These are phyloP conservation scores for Aricia agestis DNA, from an alignment of 1,140 invertebrate species.

Conservation along the genomic window DNA sequence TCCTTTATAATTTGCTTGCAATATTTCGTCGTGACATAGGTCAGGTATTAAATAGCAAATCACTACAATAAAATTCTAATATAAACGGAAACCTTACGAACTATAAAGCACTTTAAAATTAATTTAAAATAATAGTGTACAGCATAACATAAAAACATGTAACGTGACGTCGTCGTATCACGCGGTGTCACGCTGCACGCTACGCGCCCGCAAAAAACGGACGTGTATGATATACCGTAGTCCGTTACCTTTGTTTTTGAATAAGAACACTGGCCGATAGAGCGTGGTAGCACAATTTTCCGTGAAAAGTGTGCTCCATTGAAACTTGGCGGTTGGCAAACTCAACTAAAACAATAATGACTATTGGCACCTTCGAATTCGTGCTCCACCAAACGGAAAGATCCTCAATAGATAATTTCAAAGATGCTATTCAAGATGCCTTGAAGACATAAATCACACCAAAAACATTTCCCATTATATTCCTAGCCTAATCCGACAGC, in stretches of 20 bases:
- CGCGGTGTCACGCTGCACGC: not conserved
- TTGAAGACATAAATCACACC: not conserved
- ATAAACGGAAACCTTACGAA: not conserved
- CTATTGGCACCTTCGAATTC: not conserved
- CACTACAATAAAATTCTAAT: not conserved
- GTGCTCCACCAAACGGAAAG: not conserved
- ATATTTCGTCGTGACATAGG: not conserved
- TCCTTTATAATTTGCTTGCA: not conserved
- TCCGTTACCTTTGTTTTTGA: conserved; percentile 8
- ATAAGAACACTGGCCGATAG: not conserved
- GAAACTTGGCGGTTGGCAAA: not conserved
- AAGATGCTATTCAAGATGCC: not conserved
- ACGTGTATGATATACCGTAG: not conserved
- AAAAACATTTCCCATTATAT: not conserved
- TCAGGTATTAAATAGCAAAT: not conserved
- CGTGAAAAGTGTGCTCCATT: not conserved
- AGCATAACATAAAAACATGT: not conserved
- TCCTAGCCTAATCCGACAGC: not conserved
- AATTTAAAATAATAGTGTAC: too few species aligned
- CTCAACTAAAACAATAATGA: not conserved
- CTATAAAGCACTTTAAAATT: not conserved
- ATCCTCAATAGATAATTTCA: not conserved
- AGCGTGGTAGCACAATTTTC: not conserved
- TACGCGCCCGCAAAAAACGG: conserved; percentile 17
- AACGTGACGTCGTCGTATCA: conserved; percentile 5